Percentiles rank a stretch among this genome's conserved stretches.
phyloP scores from a whole-genome alignment of 1,140 invertebrate species.

The Drosophila quadrilineata region DNA sequence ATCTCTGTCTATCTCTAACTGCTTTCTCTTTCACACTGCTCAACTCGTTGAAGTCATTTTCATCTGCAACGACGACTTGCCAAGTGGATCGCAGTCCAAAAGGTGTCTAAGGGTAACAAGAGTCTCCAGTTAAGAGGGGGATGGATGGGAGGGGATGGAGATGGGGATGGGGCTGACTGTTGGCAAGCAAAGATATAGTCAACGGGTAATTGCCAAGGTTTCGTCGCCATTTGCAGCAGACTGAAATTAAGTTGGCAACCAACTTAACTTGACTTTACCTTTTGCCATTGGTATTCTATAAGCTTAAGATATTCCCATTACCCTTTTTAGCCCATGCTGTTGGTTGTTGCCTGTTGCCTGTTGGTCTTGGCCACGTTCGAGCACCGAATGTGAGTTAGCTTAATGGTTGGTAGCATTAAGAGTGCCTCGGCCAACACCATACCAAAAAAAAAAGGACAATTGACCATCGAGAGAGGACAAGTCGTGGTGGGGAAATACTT shows the following conservation, averaged over 20 bases:
- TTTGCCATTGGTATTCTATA: slow-evolving; percentile 17
- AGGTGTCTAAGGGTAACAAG: neutral
- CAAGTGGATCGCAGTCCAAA: neutral
- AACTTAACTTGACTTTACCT: slow-evolving; percentile 12
- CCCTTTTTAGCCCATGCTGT: slow-evolving; percentile 1
- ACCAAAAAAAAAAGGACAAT: neutral
- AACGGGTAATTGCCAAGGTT: slow-evolving; percentile 64
- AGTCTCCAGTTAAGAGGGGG: too few relatives aligned
- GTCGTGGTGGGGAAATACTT: too few relatives aligned
- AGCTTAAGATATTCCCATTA: slow-evolving; percentile 28
- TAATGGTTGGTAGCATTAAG: slow-evolving; percentile 38
- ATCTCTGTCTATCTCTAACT: too few relatives aligned
- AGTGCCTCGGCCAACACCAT: neutral
- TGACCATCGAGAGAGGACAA: neutral
- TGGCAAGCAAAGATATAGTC: slow-evolving; percentile 2
- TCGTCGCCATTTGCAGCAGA: slow-evolving; percentile 48
- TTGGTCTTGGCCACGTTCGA: slow-evolving; percentile 11
- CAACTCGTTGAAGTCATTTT: slow-evolving; percentile 46
- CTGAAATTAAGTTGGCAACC: slow-evolving; percentile 72
- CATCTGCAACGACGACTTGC: slow-evolving; percentile 31
- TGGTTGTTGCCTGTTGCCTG: neutral
- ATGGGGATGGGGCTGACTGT: neutral
- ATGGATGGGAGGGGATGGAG: neutral
- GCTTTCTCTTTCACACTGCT: too few relatives aligned
- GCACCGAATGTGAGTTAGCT: slow-evolving; percentile 42